Percentiles rank a stretch among this genome's conserved stretches.
These are phyloP conservation scores for Ophion costatus DNA, from an alignment of 2,888 invertebrate species.

Conservation along the genomic window DNA sequence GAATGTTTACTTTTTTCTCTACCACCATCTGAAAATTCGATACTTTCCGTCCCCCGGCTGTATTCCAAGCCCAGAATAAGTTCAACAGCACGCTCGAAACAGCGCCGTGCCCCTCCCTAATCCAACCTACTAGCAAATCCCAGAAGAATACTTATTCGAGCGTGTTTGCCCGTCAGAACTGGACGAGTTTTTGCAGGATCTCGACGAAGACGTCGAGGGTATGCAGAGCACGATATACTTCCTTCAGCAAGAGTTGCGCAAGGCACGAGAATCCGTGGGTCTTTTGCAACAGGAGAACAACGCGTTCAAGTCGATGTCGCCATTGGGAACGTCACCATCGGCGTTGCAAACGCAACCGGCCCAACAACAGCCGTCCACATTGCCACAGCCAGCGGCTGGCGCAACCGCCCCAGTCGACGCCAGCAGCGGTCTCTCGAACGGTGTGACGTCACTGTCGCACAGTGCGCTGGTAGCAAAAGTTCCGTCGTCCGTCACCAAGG, in stretches of 20 bases:
- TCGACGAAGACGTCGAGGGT: constrained; percentile 98
- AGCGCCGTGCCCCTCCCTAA: neutral
- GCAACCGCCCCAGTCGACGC: constrained; percentile 56
- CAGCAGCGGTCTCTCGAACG: constrained; percentile 79
- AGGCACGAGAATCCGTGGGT: constrained; percentile 89
- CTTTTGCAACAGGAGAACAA: constrained; percentile 87
- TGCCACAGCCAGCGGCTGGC: constrained; percentile 40
- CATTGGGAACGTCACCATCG: neutral
- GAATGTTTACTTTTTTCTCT: no score
- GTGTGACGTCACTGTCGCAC: constrained; percentile 75
- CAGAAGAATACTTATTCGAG: neutral
- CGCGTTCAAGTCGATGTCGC: constrained; percentile 72
- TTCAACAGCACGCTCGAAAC: neutral
- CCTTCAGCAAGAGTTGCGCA: constrained; percentile 96
- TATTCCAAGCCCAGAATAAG: no score
- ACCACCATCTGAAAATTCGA: no score
- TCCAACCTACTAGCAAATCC: neutral
- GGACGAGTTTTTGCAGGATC: constrained; percentile 97
- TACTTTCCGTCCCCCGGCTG: neutral
- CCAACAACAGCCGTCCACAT: constrained; percentile 55
- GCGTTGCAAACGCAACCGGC: constrained; percentile 26
- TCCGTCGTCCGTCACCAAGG: constrained; percentile 11
- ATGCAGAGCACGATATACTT: constrained; percentile 99
- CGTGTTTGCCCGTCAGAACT: constrained; percentile 87
- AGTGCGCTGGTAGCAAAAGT: constrained; percentile 23